A percentile compares a stretch with the other conserved stretches of the same genome.
Evolutionary conservation across 2,888 invertebrate genomes (phyloP).

Genomic region (Creontiades dilutus): DNA sequence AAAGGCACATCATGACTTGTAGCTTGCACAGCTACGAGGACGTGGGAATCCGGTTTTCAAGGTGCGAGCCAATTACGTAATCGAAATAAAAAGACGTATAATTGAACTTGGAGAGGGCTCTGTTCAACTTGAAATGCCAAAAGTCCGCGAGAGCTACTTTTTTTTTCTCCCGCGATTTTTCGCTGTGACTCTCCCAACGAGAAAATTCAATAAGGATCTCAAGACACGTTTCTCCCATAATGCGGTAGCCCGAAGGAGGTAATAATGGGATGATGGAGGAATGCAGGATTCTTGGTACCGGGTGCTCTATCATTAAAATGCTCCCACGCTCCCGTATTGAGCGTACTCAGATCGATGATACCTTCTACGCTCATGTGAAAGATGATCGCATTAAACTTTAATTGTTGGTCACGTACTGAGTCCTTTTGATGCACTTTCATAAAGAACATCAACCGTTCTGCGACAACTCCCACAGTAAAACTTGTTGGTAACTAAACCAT

Average conservation of each 20-base stretch:
- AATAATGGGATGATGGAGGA: conserved; percentile 48
- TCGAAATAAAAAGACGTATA: conserved; percentile 37
- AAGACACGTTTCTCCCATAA: conserved; percentile 51
- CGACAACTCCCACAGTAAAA: too few relatives aligned
- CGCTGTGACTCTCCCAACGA: neutral
- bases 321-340: conserved; percentile 55
- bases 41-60: conserved; percentile 68
- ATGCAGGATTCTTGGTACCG: conserved; percentile 1
- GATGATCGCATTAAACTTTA: neutral
- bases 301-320: conserved; percentile 42
- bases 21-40: neutral
- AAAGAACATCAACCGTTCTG: too few relatives aligned
- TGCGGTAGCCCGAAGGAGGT: neutral
- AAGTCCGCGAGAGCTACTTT: conserved; percentile 1
- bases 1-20: conserved; percentile 33
- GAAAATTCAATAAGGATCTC: conserved; percentile 56
- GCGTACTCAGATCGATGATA: neutral
- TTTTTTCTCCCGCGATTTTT: conserved; percentile 17
- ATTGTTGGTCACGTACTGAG: neutral
- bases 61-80: conserved; percentile 65
- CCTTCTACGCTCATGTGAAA: neutral
- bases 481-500: too few relatives aligned
- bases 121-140: conserved; percentile 45
- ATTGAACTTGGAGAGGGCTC: neutral
- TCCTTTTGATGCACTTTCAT: neutral